Evolutionary conservation across 2,113 vertebrate genomes (phyloP).

Genomic region (Bujurquina vittata): DNA sequence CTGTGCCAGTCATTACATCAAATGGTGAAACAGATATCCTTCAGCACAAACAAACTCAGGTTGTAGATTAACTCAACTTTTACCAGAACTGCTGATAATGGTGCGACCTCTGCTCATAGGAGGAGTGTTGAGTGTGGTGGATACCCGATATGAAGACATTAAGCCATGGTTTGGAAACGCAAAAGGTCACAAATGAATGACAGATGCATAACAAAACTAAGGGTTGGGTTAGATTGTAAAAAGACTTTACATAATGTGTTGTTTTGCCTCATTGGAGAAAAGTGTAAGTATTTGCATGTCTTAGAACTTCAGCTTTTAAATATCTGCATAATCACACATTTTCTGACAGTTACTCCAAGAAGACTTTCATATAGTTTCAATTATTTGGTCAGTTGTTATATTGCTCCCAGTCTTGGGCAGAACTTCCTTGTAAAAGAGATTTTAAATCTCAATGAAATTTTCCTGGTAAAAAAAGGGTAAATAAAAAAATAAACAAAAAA

Average conservation of each 20-base stretch:
- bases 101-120: background rate
- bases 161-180: background rate
- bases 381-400: background rate
- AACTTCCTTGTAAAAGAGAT: too few species aligned
- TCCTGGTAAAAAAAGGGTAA: too few species aligned
- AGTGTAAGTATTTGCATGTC: background rate
- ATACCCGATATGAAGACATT: background rate
- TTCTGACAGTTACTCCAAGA: background rate
- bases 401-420: too few species aligned
- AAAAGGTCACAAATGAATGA: background rate
- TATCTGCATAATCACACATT: background rate
- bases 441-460: too few species aligned
- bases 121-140: background rate
- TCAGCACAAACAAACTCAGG: conserved; percentile 14
- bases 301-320: background rate
- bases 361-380: background rate
- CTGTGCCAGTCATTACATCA: background rate
- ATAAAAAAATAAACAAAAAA: background rate
- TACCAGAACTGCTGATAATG: conserved; percentile 18
- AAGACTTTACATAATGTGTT: background rate
- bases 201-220: background rate
- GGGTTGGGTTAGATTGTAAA: background rate
- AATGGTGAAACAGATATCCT: background rate
- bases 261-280: background rate
- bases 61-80: conserved; percentile 46